Conservation (phyloP, 1,140 invertebrate genomes). For the Odontomachus brunneus region DNA sequence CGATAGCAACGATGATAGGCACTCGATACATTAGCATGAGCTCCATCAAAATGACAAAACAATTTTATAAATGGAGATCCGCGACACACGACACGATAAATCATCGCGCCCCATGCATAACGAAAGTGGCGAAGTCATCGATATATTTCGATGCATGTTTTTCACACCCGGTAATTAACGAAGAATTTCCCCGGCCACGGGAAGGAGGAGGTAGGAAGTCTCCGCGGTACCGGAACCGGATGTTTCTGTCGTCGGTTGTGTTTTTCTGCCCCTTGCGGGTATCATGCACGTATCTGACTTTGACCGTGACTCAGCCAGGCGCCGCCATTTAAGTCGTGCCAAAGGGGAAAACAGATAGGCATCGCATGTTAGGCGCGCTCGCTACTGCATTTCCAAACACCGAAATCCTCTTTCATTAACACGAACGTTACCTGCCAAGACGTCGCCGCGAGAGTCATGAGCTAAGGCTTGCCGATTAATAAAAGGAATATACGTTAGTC, state of each 20-base stretch:
- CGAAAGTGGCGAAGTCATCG: conserved; percentile 62
- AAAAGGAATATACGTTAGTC: conserved; percentile 7
- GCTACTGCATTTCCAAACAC: conserved; percentile 58
- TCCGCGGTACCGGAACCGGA: conserved; percentile 76
- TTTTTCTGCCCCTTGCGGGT: conserved; percentile 64
- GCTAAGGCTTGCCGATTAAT: conserved; percentile 13
- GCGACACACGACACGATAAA: conserved; percentile 34
- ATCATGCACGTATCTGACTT: conserved; percentile 78
- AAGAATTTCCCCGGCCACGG: conserved; percentile 61
- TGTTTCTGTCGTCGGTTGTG: conserved; percentile 81
- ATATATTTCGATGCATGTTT: conserved; percentile 26
- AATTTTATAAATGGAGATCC: conserved; percentile 21
- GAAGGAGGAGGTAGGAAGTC: neutral
- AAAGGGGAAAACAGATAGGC: conserved; percentile 62
- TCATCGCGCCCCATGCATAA: conserved; percentile 17
- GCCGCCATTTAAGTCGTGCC: conserved; percentile 66
- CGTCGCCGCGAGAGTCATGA: neutral
- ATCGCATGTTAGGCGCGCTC: conserved; percentile 71
- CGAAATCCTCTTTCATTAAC: conserved; percentile 68
- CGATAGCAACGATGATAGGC: neutral
- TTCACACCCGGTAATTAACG: conserved; percentile 75
- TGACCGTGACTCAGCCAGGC: conserved; percentile 81
- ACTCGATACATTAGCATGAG: conserved; percentile 9
- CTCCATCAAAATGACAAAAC: conserved; percentile 16
- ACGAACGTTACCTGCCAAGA: conserved; percentile 36